Percentiles rank a stretch among this genome's conserved stretches.
Evolutionary conservation across 2,797 vertebrate species (phyloP).

Genomic region (Myotis findleyi): DNA sequence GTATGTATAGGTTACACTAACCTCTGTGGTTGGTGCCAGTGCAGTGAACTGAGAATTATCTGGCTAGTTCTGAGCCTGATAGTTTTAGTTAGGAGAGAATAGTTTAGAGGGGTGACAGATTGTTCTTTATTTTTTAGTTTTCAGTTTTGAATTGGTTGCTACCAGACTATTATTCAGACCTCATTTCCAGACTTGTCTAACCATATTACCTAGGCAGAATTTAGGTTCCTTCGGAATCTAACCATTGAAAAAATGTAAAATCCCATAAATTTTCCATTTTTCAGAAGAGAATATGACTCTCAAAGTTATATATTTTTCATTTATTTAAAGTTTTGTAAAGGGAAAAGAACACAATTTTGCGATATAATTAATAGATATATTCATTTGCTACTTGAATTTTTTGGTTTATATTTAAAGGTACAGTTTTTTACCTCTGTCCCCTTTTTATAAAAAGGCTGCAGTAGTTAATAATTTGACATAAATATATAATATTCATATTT

Average conservation of each 20-base stretch:
- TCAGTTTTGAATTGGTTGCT: background rate
- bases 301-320: background rate
- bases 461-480: background rate
- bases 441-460: background rate
- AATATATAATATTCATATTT: background rate
- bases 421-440: background rate
- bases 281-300: background rate
- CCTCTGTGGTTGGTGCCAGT: background rate
- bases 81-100: background rate
- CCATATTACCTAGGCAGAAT: background rate
- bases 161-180: background rate
- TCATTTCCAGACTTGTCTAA: background rate
- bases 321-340: background rate
- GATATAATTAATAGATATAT: background rate
- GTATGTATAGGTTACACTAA: background rate
- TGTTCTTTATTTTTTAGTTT: background rate
- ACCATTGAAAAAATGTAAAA: background rate
- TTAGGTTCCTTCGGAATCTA: background rate
- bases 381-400: background rate
- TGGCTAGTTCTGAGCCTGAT: background rate
- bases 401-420: conserved; percentile 25
- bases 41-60: background rate
- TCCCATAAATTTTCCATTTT: background rate
- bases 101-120: background rate
- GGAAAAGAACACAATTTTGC: background rate